phyloP scores from a whole-genome alignment of 2,113 vertebrate genomes.

The Heterochromis multidens region DNA sequence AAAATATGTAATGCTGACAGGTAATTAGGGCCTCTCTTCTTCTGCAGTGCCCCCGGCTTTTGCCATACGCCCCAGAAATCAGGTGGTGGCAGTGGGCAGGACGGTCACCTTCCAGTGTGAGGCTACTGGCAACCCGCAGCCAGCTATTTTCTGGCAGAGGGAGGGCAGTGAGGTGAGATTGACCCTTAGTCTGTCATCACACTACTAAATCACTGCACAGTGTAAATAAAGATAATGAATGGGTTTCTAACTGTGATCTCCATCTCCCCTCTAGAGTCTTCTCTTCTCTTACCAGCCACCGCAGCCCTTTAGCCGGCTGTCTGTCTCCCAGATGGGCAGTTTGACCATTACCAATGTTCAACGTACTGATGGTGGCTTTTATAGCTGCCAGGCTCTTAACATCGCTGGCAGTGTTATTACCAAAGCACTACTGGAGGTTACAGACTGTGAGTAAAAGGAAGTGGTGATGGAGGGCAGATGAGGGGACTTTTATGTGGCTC shows the following conservation, averaged over 20 bases:
- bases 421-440: conserved; percentile 91
- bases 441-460: conserved; percentile 56
- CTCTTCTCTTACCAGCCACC: conserved; percentile 96
- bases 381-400: conserved; percentile 98
- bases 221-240: conserved; percentile 5
- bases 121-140: conserved; percentile 91
- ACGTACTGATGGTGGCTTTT: conserved; percentile 89
- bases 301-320: conserved; percentile 91
- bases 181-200: conserved; percentile 14
- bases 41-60: conserved; percentile 88
- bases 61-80: conserved; percentile 88
- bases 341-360: conserved; percentile 92
- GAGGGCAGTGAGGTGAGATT: conserved; percentile 91
- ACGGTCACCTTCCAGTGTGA: conserved; percentile 93
- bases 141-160: conserved; percentile 94
- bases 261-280: conserved; percentile 80
- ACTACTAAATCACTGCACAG: conserved; percentile 13
- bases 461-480: not conserved
- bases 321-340: conserved; percentile 94
- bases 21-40: conserved; percentile 30
- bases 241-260: conserved; percentile 14
- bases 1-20: conserved; percentile 8
- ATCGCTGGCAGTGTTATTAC: conserved; percentile 98
- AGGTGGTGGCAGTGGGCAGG: conserved; percentile 86
- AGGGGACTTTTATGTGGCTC: not conserved